Evolutionary conservation across 2,888 invertebrate genomes (phyloP), one percentile per base, ranked within the genome.

Genomic region (Eilema depressum): DNA sequence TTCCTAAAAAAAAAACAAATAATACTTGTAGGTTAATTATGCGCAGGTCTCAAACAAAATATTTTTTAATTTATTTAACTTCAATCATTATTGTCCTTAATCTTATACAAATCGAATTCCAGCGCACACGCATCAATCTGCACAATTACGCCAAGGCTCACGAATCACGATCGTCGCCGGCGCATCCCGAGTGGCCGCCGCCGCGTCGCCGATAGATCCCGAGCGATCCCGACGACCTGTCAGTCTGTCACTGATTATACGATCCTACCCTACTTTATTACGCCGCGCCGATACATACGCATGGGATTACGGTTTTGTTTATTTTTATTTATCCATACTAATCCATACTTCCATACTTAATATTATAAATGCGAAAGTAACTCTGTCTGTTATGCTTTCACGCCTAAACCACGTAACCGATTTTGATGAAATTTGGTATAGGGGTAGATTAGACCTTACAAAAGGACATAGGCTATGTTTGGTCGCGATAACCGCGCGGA

Each of bases 251-350:
- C 80, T 75, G 78, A 79, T 78, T 77, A 78, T 78, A 73, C 75
- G 78, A 82, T 76, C 79, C 75, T 47, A 30, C 71, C 33, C 77
- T 80, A 76, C 66, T 82, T 83, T 83, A 83, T 83, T 74, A 72
- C 71, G 70, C 47, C 33, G n/a, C 71, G 70, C 47, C 33, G n/a
- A n/a, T 59, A 14, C 57, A 12, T 14, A 23, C 11, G 25, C n/a
- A 23, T 25, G 57, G 26, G 1, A 25, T 59, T 25, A 26, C 3
- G 11, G 25, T 25, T 14, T 14, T 14, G 26, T 59, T 59, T 59
- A 25, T 59, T 57, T 74, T 66, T 63, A 56, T 63, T 75, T n/a
- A n/a, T n/a, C n/a, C n/a, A n/a, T n/a, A n/a, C n/a, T n/a, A n/a
- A n/a, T n/a, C n/a, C n/a, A n/a, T n/a, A n/a, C n/a, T n/a, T n/a